phyloP scores from a whole-genome alignment of 1,140 invertebrate species.

The Penaeus japonicus region DNA sequence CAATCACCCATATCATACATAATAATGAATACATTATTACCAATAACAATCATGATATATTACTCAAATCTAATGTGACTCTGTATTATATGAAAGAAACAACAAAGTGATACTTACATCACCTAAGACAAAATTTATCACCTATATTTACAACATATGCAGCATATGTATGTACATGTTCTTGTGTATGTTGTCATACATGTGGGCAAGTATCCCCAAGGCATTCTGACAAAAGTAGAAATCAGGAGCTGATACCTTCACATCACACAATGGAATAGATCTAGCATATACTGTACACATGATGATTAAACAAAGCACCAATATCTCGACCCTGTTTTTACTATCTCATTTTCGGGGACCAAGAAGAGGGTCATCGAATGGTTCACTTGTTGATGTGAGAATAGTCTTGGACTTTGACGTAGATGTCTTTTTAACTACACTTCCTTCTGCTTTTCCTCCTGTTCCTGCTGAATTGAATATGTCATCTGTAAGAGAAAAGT shows the following conservation, averaged over 20 bases:
- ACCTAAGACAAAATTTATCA: neutral
- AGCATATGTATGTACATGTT: neutral
- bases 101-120: neutral
- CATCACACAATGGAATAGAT: neutral
- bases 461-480: slow-evolving; percentile 17
- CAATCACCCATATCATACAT: too few relatives aligned
- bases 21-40: too few relatives aligned
- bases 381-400: slow-evolving; percentile 30
- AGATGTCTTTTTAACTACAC: neutral
- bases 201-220: neutral
- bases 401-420: slow-evolving; percentile 21
- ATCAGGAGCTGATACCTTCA: neutral
- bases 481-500: neutral
- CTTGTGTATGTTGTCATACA: neutral
- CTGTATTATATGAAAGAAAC: too few relatives aligned
- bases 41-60: too few relatives aligned
- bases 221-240: neutral
- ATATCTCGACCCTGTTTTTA: neutral
- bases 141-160: neutral
- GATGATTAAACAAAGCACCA: neutral
- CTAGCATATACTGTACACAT: neutral
- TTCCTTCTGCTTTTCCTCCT: neutral
- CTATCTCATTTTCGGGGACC: slow-evolving; percentile 7
- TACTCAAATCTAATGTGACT: too few relatives aligned
- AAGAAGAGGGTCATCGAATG: slow-evolving; percentile 45